These are phyloP conservation scores for Centruroides sculpturatus DNA, from an alignment of 1,140 invertebrate species.

Conservation along the genomic window DNA sequence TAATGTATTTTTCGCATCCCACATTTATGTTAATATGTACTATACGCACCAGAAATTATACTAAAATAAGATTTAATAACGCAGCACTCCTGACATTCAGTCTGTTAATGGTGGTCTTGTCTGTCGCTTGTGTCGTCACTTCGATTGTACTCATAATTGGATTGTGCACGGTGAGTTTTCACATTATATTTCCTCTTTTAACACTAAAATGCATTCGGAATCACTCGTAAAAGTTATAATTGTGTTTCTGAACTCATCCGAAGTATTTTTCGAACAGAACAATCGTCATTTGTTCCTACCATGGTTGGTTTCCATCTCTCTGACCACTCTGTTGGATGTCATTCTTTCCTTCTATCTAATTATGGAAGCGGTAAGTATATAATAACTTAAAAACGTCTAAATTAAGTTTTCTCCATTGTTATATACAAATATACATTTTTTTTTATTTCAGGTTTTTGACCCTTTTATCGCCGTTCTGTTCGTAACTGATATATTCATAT, in stretches of 20 bases:
- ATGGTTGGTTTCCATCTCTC: conserved; percentile 1
- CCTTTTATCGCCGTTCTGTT: conserved; percentile 9
- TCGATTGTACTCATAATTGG: conserved; percentile 1
- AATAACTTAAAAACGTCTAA: too few relatives aligned
- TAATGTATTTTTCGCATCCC: too few relatives aligned
- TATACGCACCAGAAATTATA: too few relatives aligned
- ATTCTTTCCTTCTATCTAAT: conserved; percentile 3
- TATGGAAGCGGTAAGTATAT: neutral
- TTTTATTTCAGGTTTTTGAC: conserved; percentile 3
- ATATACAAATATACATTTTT: too few relatives aligned
- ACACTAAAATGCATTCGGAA: neutral
- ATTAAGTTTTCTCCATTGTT: too few relatives aligned
- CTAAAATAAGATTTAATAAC: too few relatives aligned
- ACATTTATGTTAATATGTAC: too few relatives aligned
- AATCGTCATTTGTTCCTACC: conserved; percentile 2
- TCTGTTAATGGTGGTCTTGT: neutral
- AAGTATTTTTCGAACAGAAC: neutral
- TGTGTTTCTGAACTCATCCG: neutral
- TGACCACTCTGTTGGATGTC: conserved; percentile 6
- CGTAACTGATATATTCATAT: conserved; percentile 10
- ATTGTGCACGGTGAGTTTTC: conserved; percentile 1
- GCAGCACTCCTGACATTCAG: conserved; percentile 2
- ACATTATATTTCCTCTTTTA: neutral
- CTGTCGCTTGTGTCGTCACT: neutral
- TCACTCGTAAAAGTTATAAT: neutral